Conservation (phyloP, 2,888 invertebrate species). For the Creontiades dilutus region DNA sequence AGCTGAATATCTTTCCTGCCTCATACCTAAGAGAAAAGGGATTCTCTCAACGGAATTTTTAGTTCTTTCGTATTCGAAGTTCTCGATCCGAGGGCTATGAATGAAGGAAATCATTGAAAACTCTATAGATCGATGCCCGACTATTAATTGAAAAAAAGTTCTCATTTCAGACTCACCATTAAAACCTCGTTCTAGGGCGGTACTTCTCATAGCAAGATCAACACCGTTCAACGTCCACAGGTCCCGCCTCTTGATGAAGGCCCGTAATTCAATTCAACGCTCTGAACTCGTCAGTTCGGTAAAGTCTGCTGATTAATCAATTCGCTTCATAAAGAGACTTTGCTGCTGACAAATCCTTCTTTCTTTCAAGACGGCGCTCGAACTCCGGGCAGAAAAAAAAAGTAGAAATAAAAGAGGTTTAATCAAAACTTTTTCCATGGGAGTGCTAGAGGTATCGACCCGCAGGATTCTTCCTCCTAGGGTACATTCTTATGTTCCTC, state of each 20-base stretch:
- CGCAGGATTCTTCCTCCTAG: background rate
- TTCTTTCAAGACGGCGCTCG: background rate
- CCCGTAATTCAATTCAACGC: conserved; percentile 8
- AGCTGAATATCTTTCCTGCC: too few species aligned
- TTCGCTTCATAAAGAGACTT: background rate
- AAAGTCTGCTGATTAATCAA: conserved; percentile 16
- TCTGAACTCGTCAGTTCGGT: background rate
- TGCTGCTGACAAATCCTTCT: background rate
- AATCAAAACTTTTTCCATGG: background rate
- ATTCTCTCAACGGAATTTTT: too few species aligned
- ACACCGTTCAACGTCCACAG: background rate
- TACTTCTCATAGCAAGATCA: too few species aligned
- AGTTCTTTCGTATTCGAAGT: too few species aligned
- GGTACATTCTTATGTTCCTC: conserved; percentile 16
- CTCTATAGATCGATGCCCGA: background rate
- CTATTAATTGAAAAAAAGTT: background rate
- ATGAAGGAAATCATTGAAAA: too few species aligned
- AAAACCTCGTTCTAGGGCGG: background rate
- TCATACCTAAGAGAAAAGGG: too few species aligned
- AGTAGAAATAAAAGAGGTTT: conserved; percentile 3
- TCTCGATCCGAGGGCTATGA: too few species aligned
- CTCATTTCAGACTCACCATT: background rate
- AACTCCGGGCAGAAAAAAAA: background rate
- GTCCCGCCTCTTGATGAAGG: background rate
- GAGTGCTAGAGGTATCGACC: background rate